Conservation (phyloP, 2,113 vertebrate species). For the Pterocles burchelli region DNA sequence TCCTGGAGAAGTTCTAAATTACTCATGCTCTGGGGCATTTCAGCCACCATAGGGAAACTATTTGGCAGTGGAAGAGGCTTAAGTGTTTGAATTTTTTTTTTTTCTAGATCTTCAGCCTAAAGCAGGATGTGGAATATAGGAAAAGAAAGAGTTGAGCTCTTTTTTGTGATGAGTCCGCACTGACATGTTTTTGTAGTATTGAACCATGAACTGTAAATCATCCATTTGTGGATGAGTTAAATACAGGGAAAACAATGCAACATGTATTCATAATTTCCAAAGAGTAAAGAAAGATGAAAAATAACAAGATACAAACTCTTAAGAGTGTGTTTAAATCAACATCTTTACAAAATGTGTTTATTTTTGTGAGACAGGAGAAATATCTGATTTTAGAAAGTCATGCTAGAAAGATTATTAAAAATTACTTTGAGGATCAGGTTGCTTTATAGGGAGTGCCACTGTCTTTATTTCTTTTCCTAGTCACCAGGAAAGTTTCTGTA, state of each 20-base stretch:
- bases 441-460: background rate
- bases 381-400: background rate
- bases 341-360: background rate
- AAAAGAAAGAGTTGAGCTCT: background rate
- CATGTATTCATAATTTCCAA: background rate
- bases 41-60: background rate
- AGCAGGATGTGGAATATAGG: background rate
- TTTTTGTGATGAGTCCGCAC: background rate
- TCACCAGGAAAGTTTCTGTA: background rate
- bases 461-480: background rate
- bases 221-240: background rate
- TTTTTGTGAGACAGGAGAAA: background rate
- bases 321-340: background rate
- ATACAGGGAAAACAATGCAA: background rate
- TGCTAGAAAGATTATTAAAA: background rate
- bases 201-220: background rate
- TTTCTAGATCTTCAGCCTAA: slow-evolving; percentile 9
- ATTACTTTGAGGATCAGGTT: background rate
- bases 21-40: slow-evolving; percentile 12
- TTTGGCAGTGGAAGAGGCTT: background rate
- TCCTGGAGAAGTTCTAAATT: slow-evolving; percentile 20
- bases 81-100: background rate
- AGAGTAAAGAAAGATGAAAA: background rate
- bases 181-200: background rate
- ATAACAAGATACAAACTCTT: background rate